Evolutionary conservation across 2,888 invertebrate species (phyloP).

Genomic region (Mycalesis mineus): DNA sequence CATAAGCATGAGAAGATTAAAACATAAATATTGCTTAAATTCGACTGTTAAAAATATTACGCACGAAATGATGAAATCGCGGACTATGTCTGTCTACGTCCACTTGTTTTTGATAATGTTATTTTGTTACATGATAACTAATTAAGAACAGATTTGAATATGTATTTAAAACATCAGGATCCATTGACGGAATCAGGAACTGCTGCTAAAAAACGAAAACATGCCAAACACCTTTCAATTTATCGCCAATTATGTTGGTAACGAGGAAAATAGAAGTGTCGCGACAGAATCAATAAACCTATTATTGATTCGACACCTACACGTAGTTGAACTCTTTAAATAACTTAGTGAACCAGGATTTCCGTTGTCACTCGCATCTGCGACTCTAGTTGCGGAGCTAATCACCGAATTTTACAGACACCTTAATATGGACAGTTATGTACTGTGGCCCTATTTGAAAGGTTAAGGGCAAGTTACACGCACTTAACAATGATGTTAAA

Average conservation of each 20-base stretch:
- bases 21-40: too few relatives aligned
- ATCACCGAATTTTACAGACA: not conserved
- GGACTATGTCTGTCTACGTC: too few relatives aligned
- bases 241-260: constrained; percentile 8
- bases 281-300: not conserved
- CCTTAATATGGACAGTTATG: too few relatives aligned
- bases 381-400: constrained; percentile 6
- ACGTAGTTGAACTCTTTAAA: constrained; percentile 32
- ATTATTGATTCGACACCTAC: constrained; percentile 25
- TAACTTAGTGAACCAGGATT: constrained; percentile 59
- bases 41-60: too few relatives aligned
- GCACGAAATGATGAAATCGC: too few relatives aligned
- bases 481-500: too few relatives aligned
- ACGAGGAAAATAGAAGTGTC: constrained; percentile 1
- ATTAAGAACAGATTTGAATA: not conserved
- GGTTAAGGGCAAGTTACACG: too few relatives aligned
- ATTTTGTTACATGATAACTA: not conserved
- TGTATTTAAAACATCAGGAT: not conserved
- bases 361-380: constrained; percentile 40
- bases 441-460: too few relatives aligned
- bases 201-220: constrained; percentile 10
- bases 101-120: not conserved
- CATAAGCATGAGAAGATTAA: too few relatives aligned
- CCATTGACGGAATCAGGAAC: constrained; percentile 5
- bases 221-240: constrained; percentile 8